These are phyloP conservation scores for Pollenia griseotomentosa DNA, from an alignment of 2,888 invertebrate species.

Conservation along the genomic window DNA sequence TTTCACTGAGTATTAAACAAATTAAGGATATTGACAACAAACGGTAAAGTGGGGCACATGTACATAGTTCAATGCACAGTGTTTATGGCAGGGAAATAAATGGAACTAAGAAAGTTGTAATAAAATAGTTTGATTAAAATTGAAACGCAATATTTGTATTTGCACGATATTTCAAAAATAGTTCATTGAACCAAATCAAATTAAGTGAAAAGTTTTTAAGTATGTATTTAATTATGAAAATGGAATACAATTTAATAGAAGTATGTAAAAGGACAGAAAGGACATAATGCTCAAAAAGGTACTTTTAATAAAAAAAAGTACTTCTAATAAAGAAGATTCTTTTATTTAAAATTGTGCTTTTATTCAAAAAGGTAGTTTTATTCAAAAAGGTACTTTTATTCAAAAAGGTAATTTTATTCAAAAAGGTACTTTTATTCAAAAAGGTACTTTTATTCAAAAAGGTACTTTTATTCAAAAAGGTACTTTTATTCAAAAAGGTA, in stretches of 20 bases:
- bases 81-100: not conserved
- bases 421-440: too few relatives aligned
- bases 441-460: too few relatives aligned
- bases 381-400: not conserved
- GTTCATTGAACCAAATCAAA: slow-evolving; percentile 7
- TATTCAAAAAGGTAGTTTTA: not conserved
- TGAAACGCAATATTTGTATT: not conserved
- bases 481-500: too few relatives aligned
- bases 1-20: slow-evolving; percentile 29
- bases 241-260: too few relatives aligned
- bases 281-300: not conserved
- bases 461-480: too few relatives aligned
- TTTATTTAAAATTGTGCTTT: not conserved
- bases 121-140: not conserved
- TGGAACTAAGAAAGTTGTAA: not conserved
- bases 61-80: slow-evolving; percentile 11
- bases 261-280: not conserved
- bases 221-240: too few relatives aligned
- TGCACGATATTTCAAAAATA: not conserved
- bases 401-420: too few relatives aligned
- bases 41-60: not conserved
- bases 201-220: not conserved
- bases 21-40: slow-evolving; percentile 24
- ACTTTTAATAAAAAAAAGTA: not conserved
- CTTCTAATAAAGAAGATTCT: not conserved